Conservation (phyloP, 2,797 vertebrate genomes). For the Okamejei kenojei region DNA sequence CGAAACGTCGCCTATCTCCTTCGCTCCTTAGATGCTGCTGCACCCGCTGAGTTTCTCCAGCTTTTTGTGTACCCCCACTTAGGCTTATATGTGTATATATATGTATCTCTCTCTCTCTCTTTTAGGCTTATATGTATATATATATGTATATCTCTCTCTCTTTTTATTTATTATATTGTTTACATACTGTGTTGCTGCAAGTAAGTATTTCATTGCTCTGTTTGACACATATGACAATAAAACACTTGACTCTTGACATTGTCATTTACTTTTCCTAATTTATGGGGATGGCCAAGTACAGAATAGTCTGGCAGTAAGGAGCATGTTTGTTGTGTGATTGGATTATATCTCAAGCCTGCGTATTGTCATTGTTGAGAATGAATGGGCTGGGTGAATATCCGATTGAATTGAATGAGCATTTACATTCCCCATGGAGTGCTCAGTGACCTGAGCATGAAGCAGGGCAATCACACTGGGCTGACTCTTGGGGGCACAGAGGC, state of each 20-base stretch:
- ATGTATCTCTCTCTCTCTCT: too few species aligned
- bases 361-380: background rate
- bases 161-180: too few species aligned
- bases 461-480: background rate
- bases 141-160: too few species aligned
- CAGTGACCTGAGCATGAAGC: background rate
- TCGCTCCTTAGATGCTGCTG: too few species aligned
- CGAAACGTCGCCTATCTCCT: too few species aligned
- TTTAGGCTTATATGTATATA: too few species aligned
- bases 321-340: background rate
- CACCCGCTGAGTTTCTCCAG: too few species aligned
- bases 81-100: too few species aligned
- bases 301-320: background rate
- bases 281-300: background rate
- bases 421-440: background rate
- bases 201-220: too few species aligned
- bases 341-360: background rate
- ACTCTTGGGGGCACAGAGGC: background rate
- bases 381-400: background rate
- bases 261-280: background rate
- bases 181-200: too few species aligned
- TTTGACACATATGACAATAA: too few species aligned
- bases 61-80: too few species aligned
- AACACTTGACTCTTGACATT: background rate
- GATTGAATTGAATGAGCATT: background rate